Base-by-base conservation (phyloP, 2,113 vertebrate species). In the Alligator sinensis region DNA sequence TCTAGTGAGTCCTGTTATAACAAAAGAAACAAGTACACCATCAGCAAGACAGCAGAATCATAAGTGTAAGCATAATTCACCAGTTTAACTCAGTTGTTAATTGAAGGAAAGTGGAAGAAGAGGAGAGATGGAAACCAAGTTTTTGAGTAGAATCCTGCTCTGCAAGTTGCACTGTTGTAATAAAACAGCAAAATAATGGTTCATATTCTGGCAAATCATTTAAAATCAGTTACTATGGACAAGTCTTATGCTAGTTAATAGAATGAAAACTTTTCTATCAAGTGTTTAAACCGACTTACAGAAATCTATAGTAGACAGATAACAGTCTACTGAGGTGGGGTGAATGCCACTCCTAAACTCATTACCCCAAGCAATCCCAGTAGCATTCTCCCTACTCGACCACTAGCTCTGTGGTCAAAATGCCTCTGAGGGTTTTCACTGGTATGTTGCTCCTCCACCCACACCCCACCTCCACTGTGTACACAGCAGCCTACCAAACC, bases 141-240 rank as follows among this genome's bases (percentile, higher is more conserved):
- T 28, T 70, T 55, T 0, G 0, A 89, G 72, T 64, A 66, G 90
- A 95, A 61, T 2, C 1, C 1, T 0, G 0, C 60, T 89, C 27
- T 13, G 4, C 7, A 82, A 68, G 77, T 1, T 38, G 68, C n/a
- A 30, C n/a, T 81, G 92, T 93, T 89, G 30, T 95, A 80, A 91
- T 38, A 87, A 82, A 80, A 63, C 77, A 94, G 54, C 22, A 95
- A 82, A 77, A n/a, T 12, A 27, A 76, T 0, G 0, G 22, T 30
- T 4, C 57, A 22, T 22, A n/a, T 66, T 92, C 25, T 16, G 72
- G 27, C 27, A 68, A 24, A 79, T 38, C 38, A 75, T 0, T 1
- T 89, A 92, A 47, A 76, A 89, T 14, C 28, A 8, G 57, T 25
- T 74, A 78, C 0, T 6, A 11, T 66, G 22, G 1, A 78, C 74